These are phyloP conservation scores for Coenobita brevimanus DNA, from an alignment of 1,140 invertebrate species.

Conservation along the genomic window DNA sequence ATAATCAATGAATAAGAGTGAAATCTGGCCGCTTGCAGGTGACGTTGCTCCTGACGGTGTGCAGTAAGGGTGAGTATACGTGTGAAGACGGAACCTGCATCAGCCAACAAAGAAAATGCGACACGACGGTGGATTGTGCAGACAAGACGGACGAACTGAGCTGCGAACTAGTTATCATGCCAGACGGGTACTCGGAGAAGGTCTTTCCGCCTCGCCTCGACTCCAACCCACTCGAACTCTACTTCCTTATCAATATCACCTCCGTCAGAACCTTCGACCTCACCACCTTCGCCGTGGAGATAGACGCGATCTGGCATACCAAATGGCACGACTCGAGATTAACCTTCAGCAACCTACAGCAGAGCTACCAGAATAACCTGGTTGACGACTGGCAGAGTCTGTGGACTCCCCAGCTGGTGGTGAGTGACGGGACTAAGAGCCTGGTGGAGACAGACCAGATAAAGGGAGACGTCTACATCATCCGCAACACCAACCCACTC, in stretches of 20 bases:
- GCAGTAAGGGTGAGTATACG: constrained; percentile 5
- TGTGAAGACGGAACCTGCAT: not conserved
- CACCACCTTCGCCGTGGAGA: not conserved
- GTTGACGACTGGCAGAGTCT: not conserved
- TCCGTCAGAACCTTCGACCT: constrained; percentile 8
- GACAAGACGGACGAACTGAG: not conserved
- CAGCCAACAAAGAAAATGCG: not conserved
- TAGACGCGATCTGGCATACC: not conserved
- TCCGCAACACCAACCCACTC: not conserved
- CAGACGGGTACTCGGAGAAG: not conserved
- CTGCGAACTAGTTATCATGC: not conserved
- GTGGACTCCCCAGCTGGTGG: not conserved
- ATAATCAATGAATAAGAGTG: too few relatives aligned
- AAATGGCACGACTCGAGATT: constrained; percentile 15
- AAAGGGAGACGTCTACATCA: not conserved
- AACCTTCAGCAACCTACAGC: not conserved
- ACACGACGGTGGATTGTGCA: not conserved
- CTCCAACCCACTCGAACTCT: not conserved
- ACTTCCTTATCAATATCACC: constrained; percentile 5
- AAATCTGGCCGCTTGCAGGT: not conserved
- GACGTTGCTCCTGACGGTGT: not conserved
- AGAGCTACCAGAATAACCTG: not conserved
- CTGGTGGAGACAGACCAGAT: not conserved
- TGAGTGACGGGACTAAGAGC: not conserved
- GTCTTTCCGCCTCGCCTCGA: not conserved